Evolutionary conservation across 2,113 vertebrate genomes (phyloP).

Genomic region (Sterrhoptilus dennistouni): DNA sequence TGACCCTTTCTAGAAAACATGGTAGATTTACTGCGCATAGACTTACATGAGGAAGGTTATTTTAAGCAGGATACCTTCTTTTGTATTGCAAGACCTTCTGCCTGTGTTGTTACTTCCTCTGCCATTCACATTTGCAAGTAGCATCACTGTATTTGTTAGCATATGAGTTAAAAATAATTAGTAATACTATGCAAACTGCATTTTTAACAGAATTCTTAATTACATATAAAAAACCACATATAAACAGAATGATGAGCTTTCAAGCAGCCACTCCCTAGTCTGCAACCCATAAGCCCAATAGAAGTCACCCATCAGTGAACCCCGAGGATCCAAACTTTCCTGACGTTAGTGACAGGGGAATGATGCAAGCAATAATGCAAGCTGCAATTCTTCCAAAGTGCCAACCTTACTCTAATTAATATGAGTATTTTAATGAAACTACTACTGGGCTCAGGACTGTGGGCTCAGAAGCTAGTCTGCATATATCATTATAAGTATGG

Average conservation of each 20-base stretch:
- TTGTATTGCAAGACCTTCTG: background rate
- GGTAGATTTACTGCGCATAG: background rate
- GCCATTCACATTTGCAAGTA: background rate
- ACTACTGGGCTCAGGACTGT: fast-evolving
- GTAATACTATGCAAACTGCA: background rate
- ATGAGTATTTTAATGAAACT: background rate
- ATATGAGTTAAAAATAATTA: background rate
- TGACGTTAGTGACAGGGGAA: background rate
- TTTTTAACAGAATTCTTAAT: background rate
- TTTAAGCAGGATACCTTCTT: background rate
- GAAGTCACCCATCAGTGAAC: background rate
- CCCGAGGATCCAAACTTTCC: background rate
- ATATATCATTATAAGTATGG: background rate
- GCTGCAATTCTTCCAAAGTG: background rate
- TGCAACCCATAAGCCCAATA: background rate
- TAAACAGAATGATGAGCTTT: background rate
- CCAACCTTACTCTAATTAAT: background rate
- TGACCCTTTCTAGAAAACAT: background rate
- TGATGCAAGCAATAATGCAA: background rate
- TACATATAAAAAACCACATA: background rate
- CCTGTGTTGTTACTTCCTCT: background rate
- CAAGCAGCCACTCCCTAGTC: background rate
- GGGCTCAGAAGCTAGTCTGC: background rate
- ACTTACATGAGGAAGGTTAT: background rate
- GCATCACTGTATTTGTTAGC: background rate